A percentile compares a stretch with the other conserved stretches of the same genome.
phyloP scores from a whole-genome alignment of 2,888 invertebrate genomes.

The Yponomeuta malinellus region DNA sequence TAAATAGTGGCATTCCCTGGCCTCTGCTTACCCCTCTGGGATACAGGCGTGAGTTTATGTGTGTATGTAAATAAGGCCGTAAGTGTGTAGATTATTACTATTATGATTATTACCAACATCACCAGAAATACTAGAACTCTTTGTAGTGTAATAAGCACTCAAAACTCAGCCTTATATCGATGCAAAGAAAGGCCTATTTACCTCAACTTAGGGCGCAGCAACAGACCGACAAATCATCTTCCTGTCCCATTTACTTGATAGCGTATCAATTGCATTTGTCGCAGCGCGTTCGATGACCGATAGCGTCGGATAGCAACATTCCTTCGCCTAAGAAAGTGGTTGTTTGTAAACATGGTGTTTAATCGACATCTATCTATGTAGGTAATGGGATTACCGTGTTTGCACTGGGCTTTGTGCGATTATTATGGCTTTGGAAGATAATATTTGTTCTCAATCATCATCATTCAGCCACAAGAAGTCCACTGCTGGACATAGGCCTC shows the following conservation, averaged over 20 bases:
- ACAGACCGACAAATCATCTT: neutral
- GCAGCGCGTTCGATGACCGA: neutral
- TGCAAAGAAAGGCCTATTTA: no score
- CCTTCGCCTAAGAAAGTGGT: neutral
- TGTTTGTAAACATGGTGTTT: constrained; percentile 9
- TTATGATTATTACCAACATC: no score
- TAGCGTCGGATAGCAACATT: neutral
- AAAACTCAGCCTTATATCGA: no score
- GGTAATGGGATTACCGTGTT: neutral
- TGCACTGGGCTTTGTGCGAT: neutral
- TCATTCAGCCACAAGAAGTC: no score
- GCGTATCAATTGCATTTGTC: constrained; percentile 1
- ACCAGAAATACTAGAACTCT: neutral
- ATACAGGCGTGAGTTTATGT: no score
- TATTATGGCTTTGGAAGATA: neutral
- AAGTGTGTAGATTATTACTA: no score
- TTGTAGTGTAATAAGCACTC: no score
- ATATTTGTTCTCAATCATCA: neutral
- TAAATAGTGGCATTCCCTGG: no score
- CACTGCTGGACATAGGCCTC: no score
- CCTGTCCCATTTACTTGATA: constrained; percentile 2
- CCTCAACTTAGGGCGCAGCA: no score
- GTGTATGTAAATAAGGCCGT: no score
- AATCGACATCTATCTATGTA: neutral
- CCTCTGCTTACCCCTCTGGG: no score